Evolutionary conservation across 2,888 invertebrate genomes (phyloP), one percentile per base, ranked within the genome.

Genomic region (Epirrhoe tristata): DNA sequence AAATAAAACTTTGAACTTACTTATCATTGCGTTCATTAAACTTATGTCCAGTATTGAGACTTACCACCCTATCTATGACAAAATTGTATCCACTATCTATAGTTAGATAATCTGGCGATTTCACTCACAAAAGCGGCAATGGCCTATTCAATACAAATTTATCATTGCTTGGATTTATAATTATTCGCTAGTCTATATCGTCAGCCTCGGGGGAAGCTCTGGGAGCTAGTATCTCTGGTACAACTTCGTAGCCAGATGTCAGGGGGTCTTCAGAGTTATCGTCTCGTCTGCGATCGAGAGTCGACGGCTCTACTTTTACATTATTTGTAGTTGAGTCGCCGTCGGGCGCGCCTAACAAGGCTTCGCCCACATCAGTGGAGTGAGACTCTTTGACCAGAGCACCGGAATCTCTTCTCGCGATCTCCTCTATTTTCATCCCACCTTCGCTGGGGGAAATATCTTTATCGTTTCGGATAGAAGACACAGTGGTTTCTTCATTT

Each of bases 231-330:
- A 43, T 43, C 39, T 59, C 51, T 10, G 51, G 52, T 39, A 52
- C 39, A 14, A 43, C 16, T 34, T 57, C 59, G 50, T 50, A 60
- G 52, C 53, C 52, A 14, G 51, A 32, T 10, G 50, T 24, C 32
- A 43, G 34, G 6, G 50, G 58, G 60, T 68, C 67, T 39, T 62
- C 66, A 24, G 66, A 77, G 54, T 46, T 59, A 32, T 54, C 57
- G 50, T 61, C 62, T 78, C 93, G 89, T 90, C 93, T 84, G 66
- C 92, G 91, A 71, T 93, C 93, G 66, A 93, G 78, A 52, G 86
- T 86, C 0, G 85, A 81, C 65, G 77, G 68, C 69, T 77, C 57
- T 71, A 75, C 74, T 61, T 74, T 74, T 60, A 72, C 76, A 34
- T 74, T 70, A 36, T 8, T 32, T 6, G 59, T 53, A 7, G 70